phyloP scores from a whole-genome alignment of 92 coral and sea anemone species.

The Virgularia gustaviana region DNA sequence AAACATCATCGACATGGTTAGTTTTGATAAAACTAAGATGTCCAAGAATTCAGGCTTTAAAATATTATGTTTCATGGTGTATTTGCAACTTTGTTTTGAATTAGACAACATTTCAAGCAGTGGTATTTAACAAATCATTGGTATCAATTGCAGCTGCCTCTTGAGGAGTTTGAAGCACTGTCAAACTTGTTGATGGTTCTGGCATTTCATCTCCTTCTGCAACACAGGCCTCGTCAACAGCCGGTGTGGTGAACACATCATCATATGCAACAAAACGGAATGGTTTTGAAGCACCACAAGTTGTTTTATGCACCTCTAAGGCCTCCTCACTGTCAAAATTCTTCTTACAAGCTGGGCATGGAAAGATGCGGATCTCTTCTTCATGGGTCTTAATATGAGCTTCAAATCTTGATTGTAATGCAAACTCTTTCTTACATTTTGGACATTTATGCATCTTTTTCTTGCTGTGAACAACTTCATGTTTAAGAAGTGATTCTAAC shows the following conservation, averaged over 20 bases:
- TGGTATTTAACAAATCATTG: too few species aligned
- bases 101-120: too few species aligned
- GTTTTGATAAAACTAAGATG: too few species aligned
- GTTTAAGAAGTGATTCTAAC: slow-evolving; percentile 48
- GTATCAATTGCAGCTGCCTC: too few species aligned
- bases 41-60: too few species aligned
- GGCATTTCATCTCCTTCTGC: not conserved
- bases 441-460: slow-evolving; percentile 46
- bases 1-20: too few species aligned
- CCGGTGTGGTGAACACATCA: not conserved
- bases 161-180: too few species aligned
- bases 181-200: too few species aligned
- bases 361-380: not conserved
- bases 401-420: not conserved
- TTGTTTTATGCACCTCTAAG: slow-evolving; percentile 7
- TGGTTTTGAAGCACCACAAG: slow-evolving; percentile 1
- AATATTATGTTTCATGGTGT: too few species aligned
- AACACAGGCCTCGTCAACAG: not conserved
- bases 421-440: slow-evolving; percentile 45
- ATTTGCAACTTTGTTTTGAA: too few species aligned
- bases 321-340: not conserved
- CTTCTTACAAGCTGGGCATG: slow-evolving; percentile 12
- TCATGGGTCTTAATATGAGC: slow-evolving; percentile 3
- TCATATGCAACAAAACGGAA: slow-evolving; percentile 24
- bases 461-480: slow-evolving; percentile 39